Evolutionary conservation across 1,140 invertebrate species (phyloP).

Genomic region (Papilio aristodemus): DNA sequence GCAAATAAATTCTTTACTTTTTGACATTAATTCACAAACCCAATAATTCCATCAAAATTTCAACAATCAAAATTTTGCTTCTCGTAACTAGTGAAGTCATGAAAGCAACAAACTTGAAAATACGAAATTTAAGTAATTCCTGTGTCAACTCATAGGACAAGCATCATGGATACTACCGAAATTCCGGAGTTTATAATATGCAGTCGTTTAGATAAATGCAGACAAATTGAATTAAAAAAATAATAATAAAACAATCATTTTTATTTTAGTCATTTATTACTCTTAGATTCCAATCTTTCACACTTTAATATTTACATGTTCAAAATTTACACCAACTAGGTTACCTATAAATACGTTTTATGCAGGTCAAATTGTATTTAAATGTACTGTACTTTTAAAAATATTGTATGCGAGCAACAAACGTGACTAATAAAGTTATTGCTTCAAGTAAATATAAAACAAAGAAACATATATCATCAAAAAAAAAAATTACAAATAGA

Average conservation of each 20-base stretch:
- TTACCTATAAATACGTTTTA: background rate
- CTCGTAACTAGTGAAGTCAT: too few species aligned
- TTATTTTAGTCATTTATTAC: constrained; percentile 32
- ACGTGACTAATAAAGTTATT: background rate
- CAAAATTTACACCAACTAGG: constrained; percentile 33
- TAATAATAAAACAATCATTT: constrained; percentile 34
- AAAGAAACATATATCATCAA: background rate
- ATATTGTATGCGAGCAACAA: background rate
- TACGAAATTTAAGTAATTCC: too few species aligned
- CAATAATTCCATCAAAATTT: too few species aligned
- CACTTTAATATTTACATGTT: constrained; percentile 33
- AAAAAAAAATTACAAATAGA: background rate
- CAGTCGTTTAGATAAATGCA: too few species aligned
- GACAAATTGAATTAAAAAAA: background rate
- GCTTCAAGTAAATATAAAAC: background rate
- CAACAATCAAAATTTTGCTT: too few species aligned
- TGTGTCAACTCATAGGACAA: too few species aligned
- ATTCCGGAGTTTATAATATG: too few species aligned
- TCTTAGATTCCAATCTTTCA: constrained; percentile 34
- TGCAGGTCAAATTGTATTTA: background rate
- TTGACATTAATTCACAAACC: too few species aligned
- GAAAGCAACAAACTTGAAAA: too few species aligned
- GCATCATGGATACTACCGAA: too few species aligned
- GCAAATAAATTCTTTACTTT: too few species aligned
- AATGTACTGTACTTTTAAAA: constrained; percentile 18